Base-by-base conservation (phyloP, 2,797 vertebrate species). In the Lates japonicus region DNA sequence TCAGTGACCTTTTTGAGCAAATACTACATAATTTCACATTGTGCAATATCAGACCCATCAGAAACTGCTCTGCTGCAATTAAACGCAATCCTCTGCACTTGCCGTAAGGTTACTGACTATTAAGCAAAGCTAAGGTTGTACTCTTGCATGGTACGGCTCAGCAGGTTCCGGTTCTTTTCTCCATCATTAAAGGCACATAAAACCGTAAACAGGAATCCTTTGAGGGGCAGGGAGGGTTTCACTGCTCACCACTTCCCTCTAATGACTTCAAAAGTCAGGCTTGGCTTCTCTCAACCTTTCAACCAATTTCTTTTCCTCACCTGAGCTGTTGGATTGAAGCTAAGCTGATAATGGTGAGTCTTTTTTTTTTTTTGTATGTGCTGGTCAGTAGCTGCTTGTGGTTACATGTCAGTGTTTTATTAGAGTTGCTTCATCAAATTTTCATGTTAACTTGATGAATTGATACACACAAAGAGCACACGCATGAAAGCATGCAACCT, bases 131-230 rank as follows among this genome's bases (percentile, higher is more conserved):
- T 70, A 75, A 72, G 11, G n/a, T 76, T 83, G 37, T 60, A 63
- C 51, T 71, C 59, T 84, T 13, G 4, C 31, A 52, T 13, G 20
- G 25, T 44, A 1, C 0, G 48, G 63, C 70, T 81, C 8, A 1
- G 52, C 58, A 70, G 70, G 81, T 86, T 87, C 74, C 5, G 41
- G 49, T 44, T 78, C 49, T 85, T 85, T 80, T 78, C 70, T 67
- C 74, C 31, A 76, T 85, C 75, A 82, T 87, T 91, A 88, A 86
- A 70, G 41, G 82, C 62, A 77, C 74, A 88, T 87, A 74, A 83
- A 87, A 83, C 65, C 67, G 41, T 35, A 57, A 78, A 70, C 31
- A 77, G 76, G 62, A 71, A 62, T 70, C 70, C 63, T 46, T n/a
- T 59, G 44, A 69, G 79, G 44, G 63, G 61, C 42, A 22, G 64